A percentile compares a stretch with the other conserved stretches of the same genome.
Evolutionary conservation across 2,113 vertebrate species (phyloP).

Genomic region (Passer montanus): DNA sequence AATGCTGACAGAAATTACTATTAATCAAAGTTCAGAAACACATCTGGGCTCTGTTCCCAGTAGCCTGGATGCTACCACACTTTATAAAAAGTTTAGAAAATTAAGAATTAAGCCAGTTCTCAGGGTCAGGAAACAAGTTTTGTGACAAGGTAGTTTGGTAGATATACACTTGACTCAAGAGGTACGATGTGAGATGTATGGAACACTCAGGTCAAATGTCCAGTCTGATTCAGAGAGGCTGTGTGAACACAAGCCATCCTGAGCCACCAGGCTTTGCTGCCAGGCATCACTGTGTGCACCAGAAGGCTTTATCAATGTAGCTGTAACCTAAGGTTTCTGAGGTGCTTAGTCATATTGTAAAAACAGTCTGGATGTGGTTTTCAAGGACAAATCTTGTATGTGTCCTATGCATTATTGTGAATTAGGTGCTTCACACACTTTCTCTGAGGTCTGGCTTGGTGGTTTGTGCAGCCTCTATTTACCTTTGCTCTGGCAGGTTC

Average conservation of each 20-base stretch:
- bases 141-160: not conserved
- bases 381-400: not conserved
- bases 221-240: not conserved
- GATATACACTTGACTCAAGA: not conserved
- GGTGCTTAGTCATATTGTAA: fast-evolving
- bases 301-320: not conserved
- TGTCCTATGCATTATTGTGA: not conserved
- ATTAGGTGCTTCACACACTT: not conserved
- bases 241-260: not conserved
- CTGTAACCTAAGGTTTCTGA: not conserved
- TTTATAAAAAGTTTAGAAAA: not conserved
- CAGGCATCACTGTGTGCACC: not conserved
- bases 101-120: not conserved
- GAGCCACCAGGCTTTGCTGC: not conserved
- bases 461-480: not conserved
- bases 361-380: not conserved
- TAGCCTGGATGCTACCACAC: not conserved
- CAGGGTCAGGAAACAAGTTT: not conserved
- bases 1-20: not conserved
- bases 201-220: not conserved
- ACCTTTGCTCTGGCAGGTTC: not conserved
- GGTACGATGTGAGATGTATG: not conserved
- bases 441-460: not conserved
- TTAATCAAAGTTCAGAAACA: not conserved
- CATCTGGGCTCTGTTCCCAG: not conserved